phyloP scores from a whole-genome alignment of 1,140 invertebrate species.

The Drosophila cardini region DNA sequence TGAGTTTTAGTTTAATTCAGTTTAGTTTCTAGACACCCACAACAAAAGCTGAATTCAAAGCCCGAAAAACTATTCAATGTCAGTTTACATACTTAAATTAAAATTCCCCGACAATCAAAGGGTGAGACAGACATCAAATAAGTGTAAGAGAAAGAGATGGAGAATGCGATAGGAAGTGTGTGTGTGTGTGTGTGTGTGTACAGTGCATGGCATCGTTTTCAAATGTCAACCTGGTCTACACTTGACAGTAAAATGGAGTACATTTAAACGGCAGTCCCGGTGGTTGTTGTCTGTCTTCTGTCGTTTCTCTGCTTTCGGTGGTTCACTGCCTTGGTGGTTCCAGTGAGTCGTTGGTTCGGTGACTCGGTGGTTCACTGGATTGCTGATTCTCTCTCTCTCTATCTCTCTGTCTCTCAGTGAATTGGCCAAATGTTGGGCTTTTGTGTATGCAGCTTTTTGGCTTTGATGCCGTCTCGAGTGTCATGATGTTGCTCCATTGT shows the following conservation, averaged over 20 bases:
- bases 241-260: conserved; percentile 82
- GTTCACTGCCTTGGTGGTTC: conserved; percentile 8
- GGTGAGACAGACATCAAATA: background rate
- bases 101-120: conserved; percentile 71
- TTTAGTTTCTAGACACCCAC: conserved; percentile 53
- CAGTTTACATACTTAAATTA: conserved; percentile 84
- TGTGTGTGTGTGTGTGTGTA: conserved; percentile 14
- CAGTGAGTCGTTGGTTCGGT: background rate
- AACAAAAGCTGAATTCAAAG: conserved; percentile 46
- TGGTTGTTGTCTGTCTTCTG: background rate
- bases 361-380: conserved; percentile 3
- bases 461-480: conserved; percentile 68
- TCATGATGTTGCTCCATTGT: conserved; percentile 65
- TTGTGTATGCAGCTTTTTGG: conserved; percentile 56
- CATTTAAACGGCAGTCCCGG: conserved; percentile 69
- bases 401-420: background rate
- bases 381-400: background rate
- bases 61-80: conserved; percentile 76
- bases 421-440: conserved; percentile 39
- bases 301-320: background rate
- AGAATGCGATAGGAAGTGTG: conserved; percentile 33
- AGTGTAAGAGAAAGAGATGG: background rate
- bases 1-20: conserved; percentile 25
- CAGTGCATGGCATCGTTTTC: conserved; percentile 48
- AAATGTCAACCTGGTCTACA: conserved; percentile 77